A percentile compares a stretch with the other conserved stretches of the same genome.
Evolutionary conservation across 2,113 vertebrate species (phyloP).

Genomic region (Ammodramus savannarum): DNA sequence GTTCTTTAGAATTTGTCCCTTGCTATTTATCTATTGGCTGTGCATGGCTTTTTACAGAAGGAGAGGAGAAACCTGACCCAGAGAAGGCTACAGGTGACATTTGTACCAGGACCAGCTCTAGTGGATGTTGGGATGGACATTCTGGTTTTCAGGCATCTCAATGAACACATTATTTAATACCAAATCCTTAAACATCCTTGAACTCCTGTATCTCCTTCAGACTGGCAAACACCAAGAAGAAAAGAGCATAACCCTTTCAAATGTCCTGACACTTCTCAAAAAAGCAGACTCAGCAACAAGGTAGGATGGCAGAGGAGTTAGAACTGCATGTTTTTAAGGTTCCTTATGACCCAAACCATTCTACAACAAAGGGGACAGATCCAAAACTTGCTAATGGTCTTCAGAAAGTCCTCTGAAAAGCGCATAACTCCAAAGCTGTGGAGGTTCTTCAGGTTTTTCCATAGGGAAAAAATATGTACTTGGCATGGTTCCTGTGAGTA

Average conservation of each 20-base stretch:
- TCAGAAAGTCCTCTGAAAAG: background rate
- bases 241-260: background rate
- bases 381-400: background rate
- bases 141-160: background rate
- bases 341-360: background rate
- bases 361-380: background rate
- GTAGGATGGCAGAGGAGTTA: background rate
- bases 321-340: background rate
- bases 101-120: background rate
- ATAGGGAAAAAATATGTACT: no score
- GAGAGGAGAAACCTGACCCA: background rate
- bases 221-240: background rate
- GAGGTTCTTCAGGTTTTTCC: background rate
- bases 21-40: background rate
- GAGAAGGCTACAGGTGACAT: background rate
- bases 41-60: background rate
- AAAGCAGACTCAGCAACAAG: background rate
- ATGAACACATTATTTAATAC: background rate
- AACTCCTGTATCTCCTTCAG: background rate
- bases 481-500: background rate
- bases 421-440: background rate
- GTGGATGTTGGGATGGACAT: background rate
- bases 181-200: background rate
- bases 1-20: background rate
- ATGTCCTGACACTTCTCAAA: background rate